Evolutionary conservation across 1,140 invertebrate species (phyloP), one percentile per base, ranked within the genome.

Genomic region (Drosophila arizonae): DNA sequence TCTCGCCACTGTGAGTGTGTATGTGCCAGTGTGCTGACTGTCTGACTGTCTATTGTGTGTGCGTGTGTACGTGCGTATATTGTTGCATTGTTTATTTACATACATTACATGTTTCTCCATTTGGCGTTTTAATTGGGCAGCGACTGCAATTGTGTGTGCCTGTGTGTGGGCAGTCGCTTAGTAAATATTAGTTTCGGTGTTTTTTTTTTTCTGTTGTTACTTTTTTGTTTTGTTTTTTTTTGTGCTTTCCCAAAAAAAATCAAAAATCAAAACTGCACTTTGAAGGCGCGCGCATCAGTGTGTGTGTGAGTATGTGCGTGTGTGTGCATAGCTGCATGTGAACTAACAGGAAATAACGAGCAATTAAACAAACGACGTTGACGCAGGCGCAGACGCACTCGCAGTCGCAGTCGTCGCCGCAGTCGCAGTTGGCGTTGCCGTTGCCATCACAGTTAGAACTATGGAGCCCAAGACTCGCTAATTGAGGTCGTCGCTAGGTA

Each of bases 401-500:
- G 43, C 70, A 64, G 57, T 21, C 48, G 46, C 55, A 5, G 15
- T 4, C 11, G 56, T 39, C 61, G 57, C 15, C 54, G 46, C 55
- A 4, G 15, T 4, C 11, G 56, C 56, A 17, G 17, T 17, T 17
- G 17, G 17, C 51, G 57, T 21, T 54, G 45, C 71, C 58, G 65
- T 43, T 39, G 48, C 41, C 17, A 50, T 30, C 66, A 61, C 80
- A 72, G 82, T 68, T 87, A 87, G 81, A 85, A 85, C 79, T 50
- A 87, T 86, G 81, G 79, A 75, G 67, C 76, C 82, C 67, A 87
- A 79, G 76, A 77, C 72, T 79, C 75, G 79, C 79, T 87, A 87
- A 87, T 87, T 87, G 79, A 87, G 82, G 82, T 88, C 84, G 84
- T 77, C 71, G 78, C 75, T 81, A 78, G 81, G 81, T 86, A 87